Evolutionary conservation across 1,140 invertebrate genomes (phyloP), one percentile per base, ranked within the genome.

Genomic region (Papilio aristodemus): DNA sequence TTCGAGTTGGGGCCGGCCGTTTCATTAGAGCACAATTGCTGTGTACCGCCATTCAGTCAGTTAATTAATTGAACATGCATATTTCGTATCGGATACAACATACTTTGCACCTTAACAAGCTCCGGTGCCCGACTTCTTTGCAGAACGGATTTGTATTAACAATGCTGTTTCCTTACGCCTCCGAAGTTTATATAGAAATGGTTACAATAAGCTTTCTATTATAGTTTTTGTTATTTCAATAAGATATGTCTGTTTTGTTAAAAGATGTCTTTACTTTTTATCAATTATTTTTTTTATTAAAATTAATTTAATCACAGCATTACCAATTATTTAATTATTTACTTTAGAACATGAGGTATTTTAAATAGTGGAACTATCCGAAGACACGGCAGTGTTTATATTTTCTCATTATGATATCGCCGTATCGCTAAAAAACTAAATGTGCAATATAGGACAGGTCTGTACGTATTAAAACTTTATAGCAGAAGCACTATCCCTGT

Each of bases 11-110:
- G 73, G 79, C 74, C 77, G 78, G 69, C 59, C 75, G 74, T 77
- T 81, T 84, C 78, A 84, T 86, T 84, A 80, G 77, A 80, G 76
- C 70, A 80, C 80, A 83, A 84, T 83, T 78, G 81, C 75, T 71
- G 71, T 70, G 68, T 68, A 73, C 68, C 71, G 74, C 79, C 72
- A 77, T 83, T 81, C 77, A 77, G 72, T 78, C 75, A 76, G 75
- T 73, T 75, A 83, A 84, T 81, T 82, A 79, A 83, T 80, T 78
- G 71, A 71, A 70, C 68, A 71, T 70, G 74, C 75, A 76, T 71
- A 74, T 78, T 71, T 71, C 36, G 41, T 64, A 70, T 62, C 25
- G 25, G 27, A 19, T 37, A 59, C 25, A 37, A 37, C 13, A 59
- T 32, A 32, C 13, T 58, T 27, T 58, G 25, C 11, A 36, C 43